Conservation (phyloP, 1,140 invertebrate genomes). For the Diuraphis noxia region DNA sequence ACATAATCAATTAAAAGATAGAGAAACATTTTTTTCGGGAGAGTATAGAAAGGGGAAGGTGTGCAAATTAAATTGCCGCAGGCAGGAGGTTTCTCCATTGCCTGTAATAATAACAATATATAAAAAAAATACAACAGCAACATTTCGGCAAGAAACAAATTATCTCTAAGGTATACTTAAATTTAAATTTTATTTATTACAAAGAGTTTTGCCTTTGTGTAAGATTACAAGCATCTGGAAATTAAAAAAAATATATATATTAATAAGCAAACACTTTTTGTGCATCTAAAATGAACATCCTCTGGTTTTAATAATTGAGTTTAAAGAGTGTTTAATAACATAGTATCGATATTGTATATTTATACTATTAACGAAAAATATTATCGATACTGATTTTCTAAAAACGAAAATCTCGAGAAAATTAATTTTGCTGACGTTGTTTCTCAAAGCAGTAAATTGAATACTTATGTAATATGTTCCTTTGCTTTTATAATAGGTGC, state of each 20-base stretch:
- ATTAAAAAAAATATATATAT: conserved; percentile 27
- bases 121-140: conserved; percentile 7
- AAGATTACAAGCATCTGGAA: conserved; percentile 22
- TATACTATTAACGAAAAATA: not conserved
- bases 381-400: not conserved
- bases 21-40: not conserved
- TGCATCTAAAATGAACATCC: not conserved
- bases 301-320: not conserved
- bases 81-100: conserved; percentile 8
- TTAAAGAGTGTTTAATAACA: not conserved
- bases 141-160: conserved; percentile 25
- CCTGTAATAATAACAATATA: conserved; percentile 32
- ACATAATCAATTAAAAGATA: conserved; percentile 53
- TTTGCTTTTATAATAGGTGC: not conserved
- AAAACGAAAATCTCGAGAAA: not conserved
- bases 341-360: not conserved
- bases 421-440: not conserved
- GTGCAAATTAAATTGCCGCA: conserved; percentile 50
- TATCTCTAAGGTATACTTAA: conserved; percentile 44
- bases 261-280: not conserved
- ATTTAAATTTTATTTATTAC: conserved; percentile 47
- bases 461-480: not conserved
- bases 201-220: conserved; percentile 26
- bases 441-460: not conserved
- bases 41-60: conserved; percentile 9